Base-by-base conservation (phyloP, 2,888 invertebrate species). In the Drosophila engyochracea region DNA sequence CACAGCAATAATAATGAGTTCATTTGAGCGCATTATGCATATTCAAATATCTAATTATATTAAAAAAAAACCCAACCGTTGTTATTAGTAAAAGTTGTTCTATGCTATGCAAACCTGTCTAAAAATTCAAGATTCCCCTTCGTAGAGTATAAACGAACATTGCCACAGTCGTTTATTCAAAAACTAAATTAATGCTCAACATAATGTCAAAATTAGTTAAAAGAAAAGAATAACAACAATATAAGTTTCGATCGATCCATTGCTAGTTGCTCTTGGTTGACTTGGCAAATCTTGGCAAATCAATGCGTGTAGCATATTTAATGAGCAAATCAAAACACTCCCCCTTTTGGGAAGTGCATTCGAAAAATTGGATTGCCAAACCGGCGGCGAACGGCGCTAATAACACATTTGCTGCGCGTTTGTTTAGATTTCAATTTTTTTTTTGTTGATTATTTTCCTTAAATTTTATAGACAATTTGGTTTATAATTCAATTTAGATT, bases 401-500 rank as follows among this genome's bases (percentile, higher is more conserved):
- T 30, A 73, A 54, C 53, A 51, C 65, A 66, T 65, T 69, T 62
- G 62, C 35, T 19, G 12, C 22, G n/a, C 57, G 30, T 62, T 77
- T 78, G 77, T 78, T 78, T 78, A 60, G 75, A 70, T 57, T 79
- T 60, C 35, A 4, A 49, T 60, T 62, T 41, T 53, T 44, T 31
- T 12, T 12, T 4, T 33, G 4, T 22, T 41, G n/a, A 14, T 55
- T 22, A 41, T 57, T 31, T 44, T 60, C 6, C 25, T 55, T 63
- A 3, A 44, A 44, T 70, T 75, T 65, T 70, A 75, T 77, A 62
- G 72, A 72, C 62, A 57, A 44, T 59, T 74, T 65, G 35, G 74
- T 57, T 79, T 77, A 69, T 62, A 77, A 74, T 79, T 65, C n/a
- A 79, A 70, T 79, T 70, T 60, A 25, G 47, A 53, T 55, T 61